Base-by-base conservation (phyloP, 2,888 invertebrate species). In the Apotomis turbidana region DNA sequence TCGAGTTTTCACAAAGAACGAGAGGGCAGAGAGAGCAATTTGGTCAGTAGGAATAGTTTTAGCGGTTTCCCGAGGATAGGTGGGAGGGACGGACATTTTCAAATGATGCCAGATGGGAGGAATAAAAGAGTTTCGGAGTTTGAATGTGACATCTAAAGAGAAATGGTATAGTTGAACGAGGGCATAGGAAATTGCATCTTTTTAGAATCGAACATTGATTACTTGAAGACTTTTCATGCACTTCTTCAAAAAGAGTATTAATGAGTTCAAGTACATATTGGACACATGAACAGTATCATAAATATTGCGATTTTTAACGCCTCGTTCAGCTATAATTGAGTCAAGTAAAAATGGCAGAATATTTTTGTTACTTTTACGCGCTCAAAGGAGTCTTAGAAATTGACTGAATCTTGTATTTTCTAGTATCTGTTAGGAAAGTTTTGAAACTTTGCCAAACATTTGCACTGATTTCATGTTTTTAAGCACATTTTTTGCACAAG, bases 91-190 rank as follows among this genome's bases (percentile, higher is more conserved):
- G 85, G 80, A 68, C 92, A 93, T 71, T 93, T 93, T 73, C 90
- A 93, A 78, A 83, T 90, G 83, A 85, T 89, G 54, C 89, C 92
- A 12, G 94, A 93, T 61, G 93, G 93, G n/a, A 85, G 92, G 49
- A 94, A 90, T 80, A 94, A 94, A 74, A 91, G 95, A 80, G 95
- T 95, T 72, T 91, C 95, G 4, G 95, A 95, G 83, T 95, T 95
- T 79, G 95, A 95, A 83, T 95, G 95, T 83, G 95, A 95, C 86
- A 95, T 95, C 83, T 72, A 52, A 68, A 27, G 49, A 38, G 13
- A n/a, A 6, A 27, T 41, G 9, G 8, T 49, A 13, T 55, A 68
- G 49, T 59, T n/a, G 41, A 68, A 36, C 13, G 67, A 68, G 51
- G 38, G 5, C 12, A 41, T 41, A 57, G 36, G 9, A 66, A 15